phyloP scores from a whole-genome alignment of 2,113 vertebrate species.

The Chlorodrepanis virens region DNA sequence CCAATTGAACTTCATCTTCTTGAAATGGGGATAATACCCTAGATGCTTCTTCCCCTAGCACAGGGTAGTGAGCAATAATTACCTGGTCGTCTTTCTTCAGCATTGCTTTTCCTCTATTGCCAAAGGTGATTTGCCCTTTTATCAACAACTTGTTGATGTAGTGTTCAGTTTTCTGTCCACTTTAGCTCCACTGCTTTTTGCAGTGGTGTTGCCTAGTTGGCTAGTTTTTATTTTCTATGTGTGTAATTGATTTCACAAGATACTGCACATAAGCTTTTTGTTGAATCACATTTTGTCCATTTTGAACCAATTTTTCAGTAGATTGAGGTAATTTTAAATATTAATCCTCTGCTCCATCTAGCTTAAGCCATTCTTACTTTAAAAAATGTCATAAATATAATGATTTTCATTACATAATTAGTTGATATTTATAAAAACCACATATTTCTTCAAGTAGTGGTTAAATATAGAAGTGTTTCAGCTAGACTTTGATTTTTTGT shows the following conservation, averaged over 20 bases:
- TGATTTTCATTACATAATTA: background rate
- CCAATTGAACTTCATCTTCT: constrained; percentile 36
- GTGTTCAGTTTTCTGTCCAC: background rate
- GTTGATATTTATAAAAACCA: background rate
- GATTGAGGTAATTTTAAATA: background rate
- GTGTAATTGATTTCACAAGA: background rate
- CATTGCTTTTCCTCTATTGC: background rate
- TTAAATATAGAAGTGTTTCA: background rate
- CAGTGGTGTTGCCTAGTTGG: background rate
- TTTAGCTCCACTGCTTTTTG: background rate
- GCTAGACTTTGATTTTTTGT: background rate
- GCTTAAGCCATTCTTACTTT: background rate
- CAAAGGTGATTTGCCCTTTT: background rate
- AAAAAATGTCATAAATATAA: background rate
- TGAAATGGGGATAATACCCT: constrained; percentile 4
- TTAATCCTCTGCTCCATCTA: background rate
- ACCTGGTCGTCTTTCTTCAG: background rate
- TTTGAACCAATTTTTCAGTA: background rate
- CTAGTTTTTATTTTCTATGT: background rate
- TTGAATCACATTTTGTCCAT: background rate
- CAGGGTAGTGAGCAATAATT: constrained; percentile 3
- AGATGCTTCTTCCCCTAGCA: background rate
- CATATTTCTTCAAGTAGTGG: background rate
- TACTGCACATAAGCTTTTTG: background rate
- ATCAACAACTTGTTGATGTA: background rate